A percentile compares a stretch with the other conserved stretches of the same genome.
phyloP scores from a whole-genome alignment of 2,797 vertebrate species.

The Novumbra hubbsi region DNA sequence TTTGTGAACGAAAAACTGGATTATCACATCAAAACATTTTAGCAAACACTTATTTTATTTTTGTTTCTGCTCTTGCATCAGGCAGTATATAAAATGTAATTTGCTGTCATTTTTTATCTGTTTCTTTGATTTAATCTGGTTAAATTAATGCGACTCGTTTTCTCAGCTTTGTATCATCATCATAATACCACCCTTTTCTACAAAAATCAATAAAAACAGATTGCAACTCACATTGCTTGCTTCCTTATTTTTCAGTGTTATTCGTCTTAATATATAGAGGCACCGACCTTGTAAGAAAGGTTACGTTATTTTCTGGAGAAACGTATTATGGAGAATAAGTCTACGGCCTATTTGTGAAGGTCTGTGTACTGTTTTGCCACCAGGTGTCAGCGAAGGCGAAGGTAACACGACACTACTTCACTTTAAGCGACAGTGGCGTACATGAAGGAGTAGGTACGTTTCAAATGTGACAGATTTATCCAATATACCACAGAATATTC shows the following conservation, averaged over 20 bases:
- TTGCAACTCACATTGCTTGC: constrained; percentile 30
- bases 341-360: not conserved
- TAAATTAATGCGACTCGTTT: constrained; percentile 30
- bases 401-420: not conserved
- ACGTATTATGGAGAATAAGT: not conserved
- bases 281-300: not conserved
- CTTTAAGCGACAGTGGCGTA: not conserved
- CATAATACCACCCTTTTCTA: constrained; percentile 36
- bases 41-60: not conserved
- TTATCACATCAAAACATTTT: not conserved
- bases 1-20: not conserved
- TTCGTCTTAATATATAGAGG: not conserved
- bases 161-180: constrained; percentile 35
- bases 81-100: not conserved
- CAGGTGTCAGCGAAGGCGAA: not conserved
- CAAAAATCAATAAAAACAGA: constrained; percentile 60
- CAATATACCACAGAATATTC: not conserved
- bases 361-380: not conserved
- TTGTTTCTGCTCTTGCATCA: not conserved
- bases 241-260: not conserved
- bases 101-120: no score
- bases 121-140: not conserved
- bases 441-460: not conserved
- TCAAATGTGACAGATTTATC: not conserved
- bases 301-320: not conserved